A percentile compares a stretch with the other conserved stretches of the same genome.
These are phyloP conservation scores for Congeria kusceri DNA, from an alignment of 2,888 invertebrate species.

Conservation along the genomic window DNA sequence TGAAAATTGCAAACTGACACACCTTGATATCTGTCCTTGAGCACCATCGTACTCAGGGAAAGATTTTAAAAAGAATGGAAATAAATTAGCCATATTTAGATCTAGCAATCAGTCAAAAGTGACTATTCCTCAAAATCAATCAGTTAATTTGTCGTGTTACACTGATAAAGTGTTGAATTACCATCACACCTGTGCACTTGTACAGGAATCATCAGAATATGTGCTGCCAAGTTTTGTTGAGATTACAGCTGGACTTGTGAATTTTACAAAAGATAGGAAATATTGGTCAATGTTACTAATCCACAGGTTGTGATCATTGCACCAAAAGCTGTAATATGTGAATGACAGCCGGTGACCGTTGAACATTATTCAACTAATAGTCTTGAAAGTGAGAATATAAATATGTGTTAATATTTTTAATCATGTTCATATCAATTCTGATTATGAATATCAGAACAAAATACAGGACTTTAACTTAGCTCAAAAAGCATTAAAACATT, in stretches of 20 bases:
- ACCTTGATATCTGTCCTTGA: too few relatives aligned
- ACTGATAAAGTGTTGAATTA: conserved; percentile 1
- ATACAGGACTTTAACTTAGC: not conserved
- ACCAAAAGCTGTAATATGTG: not conserved
- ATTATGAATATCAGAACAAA: not conserved
- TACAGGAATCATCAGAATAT: not conserved
- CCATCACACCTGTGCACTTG: not conserved
- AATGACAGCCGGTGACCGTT: not conserved
- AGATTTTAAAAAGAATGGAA: too few relatives aligned
- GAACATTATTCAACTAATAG: not conserved
- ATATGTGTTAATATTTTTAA: not conserved
- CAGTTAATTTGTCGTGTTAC: not conserved
- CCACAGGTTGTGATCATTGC: not conserved
- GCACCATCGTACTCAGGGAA: too few relatives aligned
- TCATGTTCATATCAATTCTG: not conserved
- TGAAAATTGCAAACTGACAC: too few relatives aligned
- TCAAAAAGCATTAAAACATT: not conserved
- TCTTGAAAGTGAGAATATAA: not conserved
- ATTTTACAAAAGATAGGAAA: not conserved
- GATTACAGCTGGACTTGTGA: not conserved
- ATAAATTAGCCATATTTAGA: too few relatives aligned
- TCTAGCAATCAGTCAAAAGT: too few relatives aligned
- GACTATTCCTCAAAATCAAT: not conserved
- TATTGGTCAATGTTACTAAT: not conserved
- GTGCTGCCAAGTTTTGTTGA: not conserved